These are phyloP conservation scores for Barnardius zonarius DNA, from an alignment of 2,113 vertebrate genomes.

Conservation along the genomic window DNA sequence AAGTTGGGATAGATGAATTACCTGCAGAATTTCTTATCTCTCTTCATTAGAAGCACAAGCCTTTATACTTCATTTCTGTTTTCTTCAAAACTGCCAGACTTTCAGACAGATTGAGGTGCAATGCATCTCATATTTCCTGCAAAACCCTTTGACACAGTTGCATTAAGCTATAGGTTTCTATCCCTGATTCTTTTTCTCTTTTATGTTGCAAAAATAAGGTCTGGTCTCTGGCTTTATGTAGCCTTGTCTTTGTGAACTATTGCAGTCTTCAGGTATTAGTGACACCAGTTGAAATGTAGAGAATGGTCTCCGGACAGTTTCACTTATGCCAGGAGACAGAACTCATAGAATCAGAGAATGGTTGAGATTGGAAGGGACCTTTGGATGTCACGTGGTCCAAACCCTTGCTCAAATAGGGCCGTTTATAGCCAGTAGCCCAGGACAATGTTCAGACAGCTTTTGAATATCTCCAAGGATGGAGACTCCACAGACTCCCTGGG, in stretches of 20 bases:
- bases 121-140: not conserved
- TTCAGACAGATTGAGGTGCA: not conserved
- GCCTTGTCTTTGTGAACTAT: not conserved
- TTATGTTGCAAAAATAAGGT: not conserved
- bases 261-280: not conserved
- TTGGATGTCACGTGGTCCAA: not conserved
- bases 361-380: not conserved
- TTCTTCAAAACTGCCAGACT: not conserved
- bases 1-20: not conserved
- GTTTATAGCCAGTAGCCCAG: no score
- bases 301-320: not conserved
- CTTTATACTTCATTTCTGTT: not conserved
- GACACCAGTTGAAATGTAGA: accelerated
- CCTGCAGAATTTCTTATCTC: not conserved
- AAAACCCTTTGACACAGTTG: not conserved
- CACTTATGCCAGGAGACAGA: not conserved
- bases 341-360: not conserved
- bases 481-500: not conserved
- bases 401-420: not conserved
- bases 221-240: not conserved
- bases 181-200: not conserved
- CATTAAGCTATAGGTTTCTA: not conserved
- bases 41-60: not conserved
- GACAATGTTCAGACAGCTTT: not conserved
- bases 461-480: not conserved